Conservation (phyloP, 2,113 vertebrate genomes). For the Clarias macrocephalus region DNA sequence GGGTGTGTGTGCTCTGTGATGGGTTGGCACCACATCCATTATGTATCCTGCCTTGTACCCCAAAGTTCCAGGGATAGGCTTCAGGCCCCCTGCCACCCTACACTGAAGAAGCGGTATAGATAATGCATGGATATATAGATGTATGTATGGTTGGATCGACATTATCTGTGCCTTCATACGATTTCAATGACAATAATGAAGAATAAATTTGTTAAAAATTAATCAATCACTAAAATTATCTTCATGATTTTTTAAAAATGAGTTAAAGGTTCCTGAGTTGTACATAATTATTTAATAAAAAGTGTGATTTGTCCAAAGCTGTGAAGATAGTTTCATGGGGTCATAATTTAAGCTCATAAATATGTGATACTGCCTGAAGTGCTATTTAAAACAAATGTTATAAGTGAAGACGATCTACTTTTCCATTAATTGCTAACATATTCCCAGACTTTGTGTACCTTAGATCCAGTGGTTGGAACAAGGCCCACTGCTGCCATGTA, state of each 20-base stretch:
- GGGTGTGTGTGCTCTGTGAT: no score
- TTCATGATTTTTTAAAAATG: background rate
- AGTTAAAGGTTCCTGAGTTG: background rate
- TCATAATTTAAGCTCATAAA: background rate
- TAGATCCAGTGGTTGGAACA: slow-evolving; percentile 86
- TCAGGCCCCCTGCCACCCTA: no score
- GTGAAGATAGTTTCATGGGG: background rate
- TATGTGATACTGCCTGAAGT: background rate
- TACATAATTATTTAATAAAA: background rate
- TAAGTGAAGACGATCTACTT: background rate
- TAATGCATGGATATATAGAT: no score
- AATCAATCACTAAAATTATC: no score
- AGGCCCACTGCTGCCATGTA: slow-evolving; percentile 98
- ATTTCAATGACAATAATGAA: background rate
- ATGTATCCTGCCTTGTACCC: no score
- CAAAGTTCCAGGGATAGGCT: no score
- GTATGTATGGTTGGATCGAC: no score
- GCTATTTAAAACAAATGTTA: background rate
- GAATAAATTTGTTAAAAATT: no score
- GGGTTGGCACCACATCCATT: no score
- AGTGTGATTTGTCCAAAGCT: background rate
- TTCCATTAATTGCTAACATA: background rate
- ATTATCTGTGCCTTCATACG: background rate
- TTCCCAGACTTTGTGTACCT: slow-evolving; percentile 72
- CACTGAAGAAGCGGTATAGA: no score